A percentile compares a stretch with the other conserved stretches of the same genome.
phyloP scores from a whole-genome alignment of 2,797 vertebrate genomes.

The Zalophus californianus region DNA sequence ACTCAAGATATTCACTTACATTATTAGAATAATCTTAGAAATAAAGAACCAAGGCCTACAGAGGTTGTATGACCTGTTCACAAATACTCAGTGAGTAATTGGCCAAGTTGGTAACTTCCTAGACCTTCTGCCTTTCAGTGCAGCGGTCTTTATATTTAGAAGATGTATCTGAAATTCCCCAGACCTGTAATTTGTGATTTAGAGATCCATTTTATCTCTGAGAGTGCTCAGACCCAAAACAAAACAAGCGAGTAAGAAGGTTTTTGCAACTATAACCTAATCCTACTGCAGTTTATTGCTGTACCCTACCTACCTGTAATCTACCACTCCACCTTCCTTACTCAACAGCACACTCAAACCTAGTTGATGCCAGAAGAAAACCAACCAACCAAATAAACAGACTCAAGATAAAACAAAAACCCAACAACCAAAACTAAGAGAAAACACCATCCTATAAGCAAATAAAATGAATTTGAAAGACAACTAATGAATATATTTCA shows the following conservation, averaged over 20 bases:
- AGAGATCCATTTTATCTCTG: constrained; percentile 34
- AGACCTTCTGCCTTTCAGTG: neutral
- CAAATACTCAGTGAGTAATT: neutral
- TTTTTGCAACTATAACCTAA: neutral
- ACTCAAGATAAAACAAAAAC: neutral
- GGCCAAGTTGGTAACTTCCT: neutral
- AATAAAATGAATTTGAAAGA: constrained; percentile 29
- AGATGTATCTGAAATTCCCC: neutral
- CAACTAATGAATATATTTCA: neutral
- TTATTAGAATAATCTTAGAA: constrained; percentile 17
- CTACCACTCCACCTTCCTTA: neutral
- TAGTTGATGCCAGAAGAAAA: neutral
- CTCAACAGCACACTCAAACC: neutral
- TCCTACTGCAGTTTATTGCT: neutral
- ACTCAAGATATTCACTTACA: neutral
- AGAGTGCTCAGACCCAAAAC: neutral
- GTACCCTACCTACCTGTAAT: neutral
- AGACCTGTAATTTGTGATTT: constrained; percentile 9
- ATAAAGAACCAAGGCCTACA: neutral
- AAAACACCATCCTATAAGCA: constrained; percentile 32
- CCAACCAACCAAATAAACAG: neutral
- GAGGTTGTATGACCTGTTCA: neutral
- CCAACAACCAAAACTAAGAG: neutral
- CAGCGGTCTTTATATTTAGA: neutral
- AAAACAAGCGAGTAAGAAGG: constrained; percentile 7